phyloP scores from a whole-genome alignment of 1,140 invertebrate genomes.

The Ceratina calcarata region DNA sequence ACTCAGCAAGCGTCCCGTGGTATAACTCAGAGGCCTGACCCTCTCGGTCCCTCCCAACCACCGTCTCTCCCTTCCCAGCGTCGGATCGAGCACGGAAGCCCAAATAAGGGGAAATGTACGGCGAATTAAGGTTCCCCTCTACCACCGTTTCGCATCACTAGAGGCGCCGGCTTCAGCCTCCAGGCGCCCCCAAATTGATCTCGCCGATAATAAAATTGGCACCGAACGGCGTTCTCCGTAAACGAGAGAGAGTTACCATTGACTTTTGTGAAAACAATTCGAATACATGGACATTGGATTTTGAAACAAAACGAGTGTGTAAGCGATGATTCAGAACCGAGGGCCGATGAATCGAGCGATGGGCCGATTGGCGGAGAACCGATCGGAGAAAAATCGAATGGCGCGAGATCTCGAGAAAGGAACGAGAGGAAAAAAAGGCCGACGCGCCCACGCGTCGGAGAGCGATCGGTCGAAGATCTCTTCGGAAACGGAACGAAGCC shows the following conservation, averaged over 20 bases:
- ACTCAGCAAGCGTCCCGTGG: constrained; percentile 61
- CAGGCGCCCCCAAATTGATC: constrained; percentile 33
- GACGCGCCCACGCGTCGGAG: constrained; percentile 33
- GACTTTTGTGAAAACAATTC: too few relatives aligned
- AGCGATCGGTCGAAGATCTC: constrained; percentile 44
- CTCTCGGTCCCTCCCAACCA: constrained; percentile 59
- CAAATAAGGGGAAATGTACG: constrained; percentile 77
- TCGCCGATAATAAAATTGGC: neutral
- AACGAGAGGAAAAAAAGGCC: neutral
- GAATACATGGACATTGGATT: too few relatives aligned
- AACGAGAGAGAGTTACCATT: too few relatives aligned
- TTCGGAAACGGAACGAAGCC: constrained; percentile 53
- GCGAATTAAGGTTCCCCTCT: constrained; percentile 69
- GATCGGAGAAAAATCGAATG: constrained; percentile 36
- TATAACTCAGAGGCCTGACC: constrained; percentile 68
- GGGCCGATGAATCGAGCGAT: neutral
- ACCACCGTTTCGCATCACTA: constrained; percentile 16
- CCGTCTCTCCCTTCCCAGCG: constrained; percentile 42
- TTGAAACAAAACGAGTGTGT: too few relatives aligned
- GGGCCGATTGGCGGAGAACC: neutral
- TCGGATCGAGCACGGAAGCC: constrained; percentile 72
- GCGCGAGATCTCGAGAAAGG: constrained; percentile 33
- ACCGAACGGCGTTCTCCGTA: too few relatives aligned
- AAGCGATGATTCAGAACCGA: neutral
- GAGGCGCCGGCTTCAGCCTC: constrained; percentile 54